A percentile compares a stretch with the other conserved stretches of the same genome.
These are phyloP conservation scores for Brienomyrus brachyistius DNA, from an alignment of 2,113 vertebrate species.

Conservation along the genomic window DNA sequence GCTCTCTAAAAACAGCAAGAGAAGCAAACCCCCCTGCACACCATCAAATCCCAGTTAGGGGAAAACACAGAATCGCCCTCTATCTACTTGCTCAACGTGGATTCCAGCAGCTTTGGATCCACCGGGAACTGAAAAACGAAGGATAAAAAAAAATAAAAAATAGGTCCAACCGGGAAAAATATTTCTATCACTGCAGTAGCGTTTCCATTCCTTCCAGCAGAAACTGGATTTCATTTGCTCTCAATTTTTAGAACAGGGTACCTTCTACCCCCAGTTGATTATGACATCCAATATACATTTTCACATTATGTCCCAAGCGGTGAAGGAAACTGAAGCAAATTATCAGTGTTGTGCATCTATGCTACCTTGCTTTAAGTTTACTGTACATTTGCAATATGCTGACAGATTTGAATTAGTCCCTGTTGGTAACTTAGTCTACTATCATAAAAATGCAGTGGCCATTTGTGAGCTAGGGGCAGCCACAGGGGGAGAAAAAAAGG, in stretches of 20 bases:
- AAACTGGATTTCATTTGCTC: background rate
- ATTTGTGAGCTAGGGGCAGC: background rate
- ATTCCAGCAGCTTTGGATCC: background rate
- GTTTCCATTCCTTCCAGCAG: background rate
- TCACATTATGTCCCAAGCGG: background rate
- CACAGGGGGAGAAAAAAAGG: background rate
- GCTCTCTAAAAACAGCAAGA: constrained; percentile 8
- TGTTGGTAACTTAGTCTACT: background rate
- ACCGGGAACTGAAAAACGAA: background rate
- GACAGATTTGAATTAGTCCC: background rate
- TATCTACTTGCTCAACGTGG: background rate
- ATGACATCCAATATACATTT: constrained; percentile 3
- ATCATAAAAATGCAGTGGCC: background rate
- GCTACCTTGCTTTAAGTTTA: background rate
- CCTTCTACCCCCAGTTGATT: background rate
- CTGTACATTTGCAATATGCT: background rate
- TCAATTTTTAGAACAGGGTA: background rate
- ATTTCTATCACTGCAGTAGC: constrained; percentile 6
- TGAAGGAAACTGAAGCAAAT: background rate
- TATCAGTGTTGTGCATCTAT: background rate
- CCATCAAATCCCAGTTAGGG: background rate
- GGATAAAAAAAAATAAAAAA: background rate
- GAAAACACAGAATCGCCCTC: background rate
- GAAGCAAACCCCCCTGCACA: background rate
- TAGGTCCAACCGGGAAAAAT: background rate